These are phyloP conservation scores for Chaenodraco wilsoni DNA, from an alignment of 2,797 vertebrate species.

Conservation along the genomic window DNA sequence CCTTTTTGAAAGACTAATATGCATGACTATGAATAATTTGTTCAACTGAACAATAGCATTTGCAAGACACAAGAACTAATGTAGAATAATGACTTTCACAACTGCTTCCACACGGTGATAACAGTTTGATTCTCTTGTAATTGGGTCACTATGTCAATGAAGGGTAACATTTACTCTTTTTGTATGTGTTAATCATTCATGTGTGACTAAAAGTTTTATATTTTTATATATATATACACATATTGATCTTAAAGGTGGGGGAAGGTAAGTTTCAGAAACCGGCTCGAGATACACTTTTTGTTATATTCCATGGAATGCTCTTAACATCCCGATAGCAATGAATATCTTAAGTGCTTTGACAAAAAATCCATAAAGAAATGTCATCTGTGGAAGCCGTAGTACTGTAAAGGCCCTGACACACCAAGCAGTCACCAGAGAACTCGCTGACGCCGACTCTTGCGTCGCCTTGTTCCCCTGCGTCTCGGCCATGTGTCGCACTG, in stretches of 20 bases:
- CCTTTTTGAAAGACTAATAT: constrained; percentile 61
- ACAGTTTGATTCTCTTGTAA: constrained; percentile 32
- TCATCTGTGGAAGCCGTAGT: too few species aligned
- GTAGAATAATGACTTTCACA: constrained; percentile 43
- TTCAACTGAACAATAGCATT: constrained; percentile 41
- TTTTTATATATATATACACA: background rate
- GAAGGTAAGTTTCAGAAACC: too few species aligned
- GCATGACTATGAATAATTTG: constrained; percentile 57
- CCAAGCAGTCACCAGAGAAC: too few species aligned
- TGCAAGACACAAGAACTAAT: constrained; percentile 36
- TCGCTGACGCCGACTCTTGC: too few species aligned
- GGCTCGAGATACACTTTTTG: too few species aligned
- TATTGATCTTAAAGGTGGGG: background rate
- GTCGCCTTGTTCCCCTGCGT: too few species aligned
- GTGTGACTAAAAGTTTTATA: background rate
- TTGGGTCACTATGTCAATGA: constrained; percentile 25
- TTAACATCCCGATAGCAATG: too few species aligned
- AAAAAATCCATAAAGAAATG: too few species aligned
- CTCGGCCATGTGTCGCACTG: too few species aligned
- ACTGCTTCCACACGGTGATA: constrained; percentile 10
- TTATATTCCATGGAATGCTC: too few species aligned
- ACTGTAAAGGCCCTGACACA: too few species aligned
- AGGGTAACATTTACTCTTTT: constrained; percentile 22
- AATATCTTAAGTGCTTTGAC: too few species aligned
- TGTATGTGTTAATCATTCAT: background rate